Percentiles rank a stretch among this genome's conserved stretches.
Evolutionary conservation across 1,140 invertebrate genomes (phyloP).

Genomic region (Diorhabda sublineata): DNA sequence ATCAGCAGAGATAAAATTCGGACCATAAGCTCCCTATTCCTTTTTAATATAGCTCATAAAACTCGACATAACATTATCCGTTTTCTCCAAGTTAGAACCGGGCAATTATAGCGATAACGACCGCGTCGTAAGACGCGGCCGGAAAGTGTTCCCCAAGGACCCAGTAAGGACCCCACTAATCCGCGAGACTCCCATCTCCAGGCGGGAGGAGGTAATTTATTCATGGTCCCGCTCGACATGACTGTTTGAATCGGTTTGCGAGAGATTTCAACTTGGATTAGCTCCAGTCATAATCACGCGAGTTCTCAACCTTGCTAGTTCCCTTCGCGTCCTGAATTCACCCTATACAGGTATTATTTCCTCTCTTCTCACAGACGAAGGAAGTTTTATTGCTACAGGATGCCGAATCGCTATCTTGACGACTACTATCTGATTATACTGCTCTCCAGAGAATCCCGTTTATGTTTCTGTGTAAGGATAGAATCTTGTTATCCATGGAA

Average conservation of each 20-base stretch:
- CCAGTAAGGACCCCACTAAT: constrained; percentile 37
- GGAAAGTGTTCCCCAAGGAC: constrained; percentile 41
- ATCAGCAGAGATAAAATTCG: too few species aligned
- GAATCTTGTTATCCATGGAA: neutral
- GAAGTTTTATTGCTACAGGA: constrained; percentile 26
- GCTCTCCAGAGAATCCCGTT: neutral
- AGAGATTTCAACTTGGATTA: constrained; percentile 44
- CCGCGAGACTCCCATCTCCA: constrained; percentile 37
- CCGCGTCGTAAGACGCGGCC: constrained; percentile 34
- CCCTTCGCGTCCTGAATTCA: constrained; percentile 6
- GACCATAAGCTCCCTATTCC: too few species aligned
- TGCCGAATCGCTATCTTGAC: constrained; percentile 7
- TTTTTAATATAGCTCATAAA: too few species aligned
- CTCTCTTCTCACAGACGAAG: constrained; percentile 23
- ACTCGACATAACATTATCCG: too few species aligned
- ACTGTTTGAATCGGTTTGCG: constrained; percentile 40
- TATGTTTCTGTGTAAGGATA: neutral
- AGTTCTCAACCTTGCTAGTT: neutral
- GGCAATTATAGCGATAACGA: constrained; percentile 37
- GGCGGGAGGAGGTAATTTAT: constrained; percentile 35
- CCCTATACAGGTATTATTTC: constrained; percentile 19
- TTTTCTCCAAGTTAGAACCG: neutral
- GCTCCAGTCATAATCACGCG: constrained; percentile 40
- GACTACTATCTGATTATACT: constrained; percentile 4
- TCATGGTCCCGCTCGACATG: constrained; percentile 41